Base-by-base conservation (phyloP, 2,888 invertebrate species). In the Aspidiotus rigidus region DNA sequence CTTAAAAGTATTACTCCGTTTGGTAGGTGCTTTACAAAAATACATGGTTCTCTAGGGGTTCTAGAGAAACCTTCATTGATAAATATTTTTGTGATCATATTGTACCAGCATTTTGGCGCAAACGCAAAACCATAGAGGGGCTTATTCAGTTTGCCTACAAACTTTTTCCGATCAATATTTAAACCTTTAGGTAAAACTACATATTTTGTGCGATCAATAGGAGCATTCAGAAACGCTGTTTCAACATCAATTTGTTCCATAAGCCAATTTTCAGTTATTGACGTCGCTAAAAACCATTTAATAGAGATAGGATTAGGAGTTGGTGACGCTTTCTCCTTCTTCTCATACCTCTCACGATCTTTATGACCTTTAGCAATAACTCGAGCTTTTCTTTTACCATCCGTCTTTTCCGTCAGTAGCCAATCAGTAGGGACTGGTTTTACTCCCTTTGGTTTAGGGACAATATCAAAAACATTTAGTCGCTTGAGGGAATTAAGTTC, bases 101-200 rank as follows among this genome's bases (percentile, higher is more conserved):
- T n/a, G 49, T 57, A 10, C 61, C 61, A 61, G 13, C 61, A 61
- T 41, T 41, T 61, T 1, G 61, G 61, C 11, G 61, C 61, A n/a
- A 42, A 41, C 2, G 10, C 9, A n/a, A 61, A 61, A 7, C 61
- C 61, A 61, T 61, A 61, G 9, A 61, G 41, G 13, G 61, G 41
- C 1, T n/a, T 40, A 41, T 41, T 61, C 8, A 61, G 41, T 41
- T 61, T 61, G 8, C 61, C 40, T 2, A 61, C 61, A n/a, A n/a
- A 41, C 7, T 39, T 61, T 41, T 61, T 61, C n/a, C 41, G 9
- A 16, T 61, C 41, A 41, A 40, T n/a, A 28, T 40, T 28, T 39
- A 16, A 15, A 1, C 61, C 61, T 9, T 9, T 10, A 1, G 61
- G 61, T 61, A 61, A 9, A 41, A 42, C 13, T 7, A 61, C 41